These are phyloP conservation scores for Chrysoperla carnea DNA, from an alignment of 1,140 invertebrate genomes.

Conservation along the genomic window DNA sequence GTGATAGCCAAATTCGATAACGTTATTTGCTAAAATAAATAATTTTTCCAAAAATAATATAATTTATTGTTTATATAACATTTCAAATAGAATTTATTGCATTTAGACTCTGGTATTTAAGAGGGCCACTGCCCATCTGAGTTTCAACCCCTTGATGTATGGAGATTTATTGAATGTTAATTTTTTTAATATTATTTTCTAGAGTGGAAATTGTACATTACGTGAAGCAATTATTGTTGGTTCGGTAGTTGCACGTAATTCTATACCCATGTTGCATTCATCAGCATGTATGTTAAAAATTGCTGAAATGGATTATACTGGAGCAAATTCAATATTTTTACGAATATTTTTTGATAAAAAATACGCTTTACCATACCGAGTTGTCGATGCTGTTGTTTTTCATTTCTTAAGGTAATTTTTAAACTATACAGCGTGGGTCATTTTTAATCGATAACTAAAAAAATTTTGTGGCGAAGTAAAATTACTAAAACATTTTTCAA, in stretches of 20 bases:
- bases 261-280: conserved; percentile 92
- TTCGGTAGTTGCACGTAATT: conserved; percentile 78
- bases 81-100: no score
- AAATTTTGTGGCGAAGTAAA: no score
- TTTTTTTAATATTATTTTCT: conserved; percentile 9
- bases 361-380: conserved; percentile 90
- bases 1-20: no score
- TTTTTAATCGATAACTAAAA: no score
- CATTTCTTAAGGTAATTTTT: conserved; percentile 68
- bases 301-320: conserved; percentile 94
- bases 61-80: no score
- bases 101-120: no score
- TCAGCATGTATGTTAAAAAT: conserved; percentile 89
- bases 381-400: conserved; percentile 88
- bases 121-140: no score
- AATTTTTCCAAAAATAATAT: no score
- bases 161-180: no score
- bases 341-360: conserved; percentile 94
- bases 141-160: no score
- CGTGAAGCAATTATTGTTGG: conserved; percentile 91
- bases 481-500: no score
- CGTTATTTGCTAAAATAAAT: no score
- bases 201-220: conserved; percentile 84
- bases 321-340: conserved; percentile 94
- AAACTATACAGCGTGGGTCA: background rate